A percentile compares a stretch with the other conserved stretches of the same genome.
Evolutionary conservation across 2,113 vertebrate species (phyloP).

Genomic region (Psittacula cyanocephala): DNA sequence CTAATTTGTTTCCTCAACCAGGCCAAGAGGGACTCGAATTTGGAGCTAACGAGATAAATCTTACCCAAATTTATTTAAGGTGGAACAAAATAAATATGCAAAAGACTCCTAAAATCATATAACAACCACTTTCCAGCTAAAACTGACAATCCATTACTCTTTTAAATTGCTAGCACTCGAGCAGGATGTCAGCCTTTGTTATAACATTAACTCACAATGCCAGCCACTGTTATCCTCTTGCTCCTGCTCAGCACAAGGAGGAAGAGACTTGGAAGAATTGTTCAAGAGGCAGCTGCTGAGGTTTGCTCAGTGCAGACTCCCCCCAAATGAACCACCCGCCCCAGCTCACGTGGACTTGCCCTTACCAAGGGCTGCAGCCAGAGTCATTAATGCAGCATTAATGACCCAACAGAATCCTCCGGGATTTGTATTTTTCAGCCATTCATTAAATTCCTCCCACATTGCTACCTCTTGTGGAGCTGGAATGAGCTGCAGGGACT

Average conservation of each 20-base stretch:
- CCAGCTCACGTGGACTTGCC: background rate
- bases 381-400: background rate
- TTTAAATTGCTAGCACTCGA: constrained; percentile 53
- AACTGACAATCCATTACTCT: constrained; percentile 71
- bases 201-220: constrained; percentile 59
- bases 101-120: constrained; percentile 65
- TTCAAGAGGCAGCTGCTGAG: background rate
- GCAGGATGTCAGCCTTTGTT: constrained; percentile 39
- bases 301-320: background rate
- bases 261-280: background rate
- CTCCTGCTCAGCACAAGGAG: background rate
- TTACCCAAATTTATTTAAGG: constrained; percentile 73
- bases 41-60: constrained; percentile 75
- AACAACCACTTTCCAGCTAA: constrained; percentile 65
- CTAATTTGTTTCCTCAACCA: constrained; percentile 76
- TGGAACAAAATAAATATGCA: constrained; percentile 76
- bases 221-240: constrained; percentile 42
- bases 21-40: constrained; percentile 69
- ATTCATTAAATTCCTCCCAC: background rate
- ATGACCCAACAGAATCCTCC: background rate
- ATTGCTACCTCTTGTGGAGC: background rate
- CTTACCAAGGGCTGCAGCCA: background rate
- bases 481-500: background rate
- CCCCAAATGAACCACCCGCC: rapidly evolving
- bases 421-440: background rate